Conservation (phyloP, 1,140 invertebrate species). For the Dendroctonus valens region DNA sequence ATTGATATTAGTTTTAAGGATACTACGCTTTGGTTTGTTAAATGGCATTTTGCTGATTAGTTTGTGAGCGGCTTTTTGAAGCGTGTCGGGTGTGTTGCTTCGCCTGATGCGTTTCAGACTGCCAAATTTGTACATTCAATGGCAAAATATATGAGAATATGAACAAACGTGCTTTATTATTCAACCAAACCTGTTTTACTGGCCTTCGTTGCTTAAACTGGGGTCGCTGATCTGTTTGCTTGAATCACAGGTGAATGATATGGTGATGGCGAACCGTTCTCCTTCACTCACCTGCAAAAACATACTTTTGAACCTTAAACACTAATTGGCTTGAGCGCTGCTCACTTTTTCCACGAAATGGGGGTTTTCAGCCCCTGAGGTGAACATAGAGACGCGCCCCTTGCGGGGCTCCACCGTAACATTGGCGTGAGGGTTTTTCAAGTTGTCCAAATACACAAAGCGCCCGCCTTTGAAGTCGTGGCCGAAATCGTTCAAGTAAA, state of each 20-base stretch:
- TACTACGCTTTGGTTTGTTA: too few species aligned
- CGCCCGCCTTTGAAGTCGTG: slow-evolving; percentile 77
- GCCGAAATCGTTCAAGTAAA: slow-evolving; percentile 76
- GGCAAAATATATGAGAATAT: background rate
- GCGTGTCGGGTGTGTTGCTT: background rate
- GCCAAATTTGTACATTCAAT: background rate
- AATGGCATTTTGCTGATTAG: too few species aligned
- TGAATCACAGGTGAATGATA: slow-evolving; percentile 83
- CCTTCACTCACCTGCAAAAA: slow-evolving; percentile 55
- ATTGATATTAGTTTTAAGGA: too few species aligned
- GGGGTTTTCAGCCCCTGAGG: slow-evolving; percentile 81
- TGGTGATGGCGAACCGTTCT: slow-evolving; percentile 73
- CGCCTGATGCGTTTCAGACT: background rate
- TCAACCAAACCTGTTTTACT: background rate
- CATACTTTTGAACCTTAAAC: background rate
- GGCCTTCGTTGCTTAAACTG: slow-evolving; percentile 32
- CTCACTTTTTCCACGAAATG: slow-evolving; percentile 79
- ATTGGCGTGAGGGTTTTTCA: slow-evolving; percentile 59
- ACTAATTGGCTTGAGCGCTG: background rate
- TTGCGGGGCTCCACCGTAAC: slow-evolving; percentile 74
- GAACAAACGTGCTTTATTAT: background rate
- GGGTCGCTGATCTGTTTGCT: slow-evolving; percentile 63
- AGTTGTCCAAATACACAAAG: slow-evolving; percentile 76
- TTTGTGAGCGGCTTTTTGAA: background rate
- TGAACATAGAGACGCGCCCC: slow-evolving; percentile 80